Evolutionary conservation across 2,797 vertebrate genomes (phyloP).

Genomic region (Natrix natrix): DNA sequence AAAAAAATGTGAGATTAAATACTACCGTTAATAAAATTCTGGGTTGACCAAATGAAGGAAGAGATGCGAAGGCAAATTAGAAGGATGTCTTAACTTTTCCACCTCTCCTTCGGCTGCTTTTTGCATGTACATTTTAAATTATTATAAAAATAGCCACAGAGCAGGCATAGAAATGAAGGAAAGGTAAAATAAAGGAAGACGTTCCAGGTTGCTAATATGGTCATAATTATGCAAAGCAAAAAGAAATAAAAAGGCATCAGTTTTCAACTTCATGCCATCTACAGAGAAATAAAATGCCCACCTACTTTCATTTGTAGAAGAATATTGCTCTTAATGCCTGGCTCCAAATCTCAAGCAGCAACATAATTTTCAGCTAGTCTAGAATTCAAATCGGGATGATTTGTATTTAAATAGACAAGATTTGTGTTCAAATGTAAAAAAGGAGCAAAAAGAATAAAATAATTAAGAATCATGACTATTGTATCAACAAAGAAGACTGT

Average conservation of each 20-base stretch:
- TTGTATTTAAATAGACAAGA: background rate
- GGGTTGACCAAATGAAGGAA: constrained; percentile 7
- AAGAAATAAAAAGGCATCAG: background rate
- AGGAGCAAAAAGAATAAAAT: background rate
- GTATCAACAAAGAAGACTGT: background rate
- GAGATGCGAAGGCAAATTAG: background rate
- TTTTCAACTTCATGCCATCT: background rate
- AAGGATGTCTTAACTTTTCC: background rate
- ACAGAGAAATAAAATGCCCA: background rate
- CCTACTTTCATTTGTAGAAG: background rate
- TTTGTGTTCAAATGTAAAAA: background rate
- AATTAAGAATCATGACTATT: background rate
- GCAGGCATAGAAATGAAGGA: background rate
- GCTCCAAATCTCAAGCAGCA: background rate
- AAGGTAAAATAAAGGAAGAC: background rate
- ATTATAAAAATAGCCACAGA: background rate
- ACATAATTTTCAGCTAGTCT: background rate
- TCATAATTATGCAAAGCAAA: background rate
- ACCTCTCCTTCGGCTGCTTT: background rate
- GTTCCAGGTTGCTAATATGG: background rate
- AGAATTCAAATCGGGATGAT: background rate
- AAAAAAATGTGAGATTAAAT: constrained; percentile 48
- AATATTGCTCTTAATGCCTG: background rate
- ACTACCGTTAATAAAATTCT: constrained; percentile 15
- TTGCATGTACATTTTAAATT: background rate